A percentile compares a stretch with the other conserved stretches of the same genome.
phyloP scores from a whole-genome alignment of 2,113 vertebrate genomes.

The Herpetotheres cachinnans region DNA sequence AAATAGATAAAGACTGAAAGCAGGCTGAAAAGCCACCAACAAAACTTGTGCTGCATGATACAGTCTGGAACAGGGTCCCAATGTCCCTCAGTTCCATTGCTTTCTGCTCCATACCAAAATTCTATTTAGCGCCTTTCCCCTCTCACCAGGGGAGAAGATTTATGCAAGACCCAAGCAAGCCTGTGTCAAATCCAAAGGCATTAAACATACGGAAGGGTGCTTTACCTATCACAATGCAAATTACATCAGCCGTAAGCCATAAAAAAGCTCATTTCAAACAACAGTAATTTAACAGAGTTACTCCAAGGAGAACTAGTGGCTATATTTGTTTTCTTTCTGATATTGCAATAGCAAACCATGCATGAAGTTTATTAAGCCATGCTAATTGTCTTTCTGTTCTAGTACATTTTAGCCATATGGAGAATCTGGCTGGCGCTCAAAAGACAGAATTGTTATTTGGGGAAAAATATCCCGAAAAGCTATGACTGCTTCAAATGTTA shows the following conservation, averaged over 20 bases:
- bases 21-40: background rate
- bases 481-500: background rate
- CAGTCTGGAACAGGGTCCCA: background rate
- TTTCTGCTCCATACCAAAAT: background rate
- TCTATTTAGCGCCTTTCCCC: background rate
- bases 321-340: constrained; percentile 56
- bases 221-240: constrained; percentile 38
- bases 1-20: background rate
- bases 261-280: constrained; percentile 43
- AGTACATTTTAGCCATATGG: constrained; percentile 61
- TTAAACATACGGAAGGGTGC: background rate
- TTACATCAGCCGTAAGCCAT: constrained; percentile 1
- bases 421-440: constrained; percentile 16
- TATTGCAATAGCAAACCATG: constrained; percentile 46
- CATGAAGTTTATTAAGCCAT: constrained; percentile 66
- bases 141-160: background rate
- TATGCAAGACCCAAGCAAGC: background rate
- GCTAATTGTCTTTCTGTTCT: constrained; percentile 52
- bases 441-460: constrained; percentile 33
- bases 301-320: constrained; percentile 40
- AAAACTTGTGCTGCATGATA: background rate
- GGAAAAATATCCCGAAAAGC: constrained; percentile 54
- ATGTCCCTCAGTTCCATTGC: background rate
- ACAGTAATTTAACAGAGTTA: constrained; percentile 31
- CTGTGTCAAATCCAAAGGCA: background rate